These are phyloP conservation scores for Oophaga sylvatica DNA, from an alignment of 2,797 vertebrate genomes.

Conservation along the genomic window DNA sequence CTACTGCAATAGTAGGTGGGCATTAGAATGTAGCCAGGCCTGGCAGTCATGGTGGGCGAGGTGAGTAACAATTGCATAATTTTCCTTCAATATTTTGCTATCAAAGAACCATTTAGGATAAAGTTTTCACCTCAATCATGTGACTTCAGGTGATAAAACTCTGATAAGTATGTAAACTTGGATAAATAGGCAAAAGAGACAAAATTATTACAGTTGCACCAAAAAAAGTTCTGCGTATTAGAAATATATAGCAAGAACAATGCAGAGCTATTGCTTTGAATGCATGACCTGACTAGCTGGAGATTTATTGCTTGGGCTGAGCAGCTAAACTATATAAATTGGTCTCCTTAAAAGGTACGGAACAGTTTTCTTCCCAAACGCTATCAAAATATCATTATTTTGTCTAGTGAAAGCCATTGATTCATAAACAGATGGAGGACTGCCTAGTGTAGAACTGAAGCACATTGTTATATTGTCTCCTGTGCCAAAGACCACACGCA, in stretches of 20 bases:
- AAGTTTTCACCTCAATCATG: background rate
- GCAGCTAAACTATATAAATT: constrained; percentile 23
- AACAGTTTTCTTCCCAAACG: constrained; percentile 45
- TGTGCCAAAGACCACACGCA: constrained; percentile 44
- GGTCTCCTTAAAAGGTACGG: constrained; percentile 53
- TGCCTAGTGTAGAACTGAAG: constrained; percentile 52
- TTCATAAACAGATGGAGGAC: constrained; percentile 55
- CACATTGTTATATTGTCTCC: constrained; percentile 41
- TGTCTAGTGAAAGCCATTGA: constrained; percentile 57
- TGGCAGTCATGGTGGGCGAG: too few species aligned
- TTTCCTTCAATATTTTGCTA: background rate
- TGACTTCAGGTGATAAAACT: background rate
- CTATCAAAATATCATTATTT: constrained; percentile 55
- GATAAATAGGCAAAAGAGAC: background rate
- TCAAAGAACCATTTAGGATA: background rate
- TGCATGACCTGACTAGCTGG: constrained; percentile 13
- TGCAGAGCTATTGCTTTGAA: background rate
- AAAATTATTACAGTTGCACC: background rate
- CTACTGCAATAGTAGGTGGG: too few species aligned
- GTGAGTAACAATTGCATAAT: too few species aligned
- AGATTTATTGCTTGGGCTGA: constrained; percentile 32
- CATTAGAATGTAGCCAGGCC: too few species aligned
- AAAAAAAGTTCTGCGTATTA: background rate
- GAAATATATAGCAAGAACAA: background rate
- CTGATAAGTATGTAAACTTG: background rate